Evolutionary conservation across 1,140 invertebrate genomes (phyloP), one percentile per base, ranked within the genome.

Genomic region (Bicyclus anynana): DNA sequence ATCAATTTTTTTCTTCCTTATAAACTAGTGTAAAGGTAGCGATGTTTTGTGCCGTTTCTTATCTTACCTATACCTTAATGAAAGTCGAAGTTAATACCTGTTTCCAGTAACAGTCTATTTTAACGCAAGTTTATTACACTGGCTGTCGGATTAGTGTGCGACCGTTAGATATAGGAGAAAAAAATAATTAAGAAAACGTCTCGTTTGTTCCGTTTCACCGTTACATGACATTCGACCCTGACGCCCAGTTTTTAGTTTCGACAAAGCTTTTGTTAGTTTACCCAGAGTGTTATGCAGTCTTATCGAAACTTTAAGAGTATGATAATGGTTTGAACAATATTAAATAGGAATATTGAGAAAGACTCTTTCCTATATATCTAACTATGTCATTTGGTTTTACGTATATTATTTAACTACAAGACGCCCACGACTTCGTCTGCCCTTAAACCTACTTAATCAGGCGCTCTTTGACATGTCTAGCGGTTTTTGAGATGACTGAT

Each of bases 141-240:
- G 2, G 10, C 27, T 29, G 5, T 2, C 29, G 3, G 29, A 10
- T 1, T 12, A 12, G 3, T 12, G 3, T 33, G n/a, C 10, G 29
- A 7, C 29, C 29, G 29, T 33, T 33, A 33, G 29, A 1, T 33
- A 6, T 33, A 29, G 29, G 7, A 40, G 16, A 12, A 40, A 40
- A 40, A 40, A 40, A 16, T 14, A 40, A 40, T 5, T 40, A 16
- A 14, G 13, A 40, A 40, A 17, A 40, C 23, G 1, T 7, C 37
- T 17, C 37, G 37, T 2, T 40, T 40, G 14, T 44, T 44, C 13
- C 18, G 6, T 5, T 49, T 17, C 13, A 71, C 78, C 69, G 78
- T 81, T 81, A 67, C 53, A 16, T 62, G 71, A 73, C 67, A 54
- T 63, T 55, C 53, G 74, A 64, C 64, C 64, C 18, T 20, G 1